Conservation (phyloP, 2,888 invertebrate genomes). For the Nasonia oneida region DNA sequence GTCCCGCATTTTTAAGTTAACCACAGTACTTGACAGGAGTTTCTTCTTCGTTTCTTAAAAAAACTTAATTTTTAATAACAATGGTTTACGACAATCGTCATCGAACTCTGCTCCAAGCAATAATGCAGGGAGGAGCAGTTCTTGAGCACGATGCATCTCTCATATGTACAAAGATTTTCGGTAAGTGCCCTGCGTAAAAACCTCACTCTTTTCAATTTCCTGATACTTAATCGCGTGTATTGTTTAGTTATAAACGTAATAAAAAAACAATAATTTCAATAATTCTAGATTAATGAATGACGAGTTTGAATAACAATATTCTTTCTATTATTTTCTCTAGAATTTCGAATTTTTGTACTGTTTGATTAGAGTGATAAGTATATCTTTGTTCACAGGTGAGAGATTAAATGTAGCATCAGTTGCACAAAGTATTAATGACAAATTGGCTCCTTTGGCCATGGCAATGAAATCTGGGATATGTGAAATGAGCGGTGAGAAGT, state of each 20-base stretch:
- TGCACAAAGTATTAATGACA: constrained; percentile 68
- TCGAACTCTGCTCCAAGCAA: constrained; percentile 69
- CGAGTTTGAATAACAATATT: not conserved
- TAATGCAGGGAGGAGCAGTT: constrained; percentile 70
- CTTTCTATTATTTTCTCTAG: not conserved
- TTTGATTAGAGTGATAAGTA: not conserved
- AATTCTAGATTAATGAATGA: not conserved
- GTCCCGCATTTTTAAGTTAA: not conserved
- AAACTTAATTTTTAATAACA: constrained; percentile 11
- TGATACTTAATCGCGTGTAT: not conserved
- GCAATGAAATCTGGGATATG: constrained; percentile 69
- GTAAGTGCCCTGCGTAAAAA: constrained; percentile 62
- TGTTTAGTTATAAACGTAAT: not conserved
- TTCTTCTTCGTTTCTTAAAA: not conserved
- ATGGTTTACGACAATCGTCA: constrained; percentile 67
- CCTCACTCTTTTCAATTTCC: not conserved
- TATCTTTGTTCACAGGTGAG: constrained; percentile 64
- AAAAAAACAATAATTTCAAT: not conserved
- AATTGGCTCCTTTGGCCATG: constrained; percentile 70
- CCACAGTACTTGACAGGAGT: not conserved
- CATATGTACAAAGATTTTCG: constrained; percentile 66
- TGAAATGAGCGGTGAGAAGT: constrained; percentile 72
- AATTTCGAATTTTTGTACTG: not conserved
- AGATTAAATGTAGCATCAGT: constrained; percentile 59
- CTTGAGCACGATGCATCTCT: constrained; percentile 60